A percentile compares a stretch with the other conserved stretches of the same genome.
phyloP scores from a whole-genome alignment of 2,797 vertebrate species.

The Megalops cyprinoides region DNA sequence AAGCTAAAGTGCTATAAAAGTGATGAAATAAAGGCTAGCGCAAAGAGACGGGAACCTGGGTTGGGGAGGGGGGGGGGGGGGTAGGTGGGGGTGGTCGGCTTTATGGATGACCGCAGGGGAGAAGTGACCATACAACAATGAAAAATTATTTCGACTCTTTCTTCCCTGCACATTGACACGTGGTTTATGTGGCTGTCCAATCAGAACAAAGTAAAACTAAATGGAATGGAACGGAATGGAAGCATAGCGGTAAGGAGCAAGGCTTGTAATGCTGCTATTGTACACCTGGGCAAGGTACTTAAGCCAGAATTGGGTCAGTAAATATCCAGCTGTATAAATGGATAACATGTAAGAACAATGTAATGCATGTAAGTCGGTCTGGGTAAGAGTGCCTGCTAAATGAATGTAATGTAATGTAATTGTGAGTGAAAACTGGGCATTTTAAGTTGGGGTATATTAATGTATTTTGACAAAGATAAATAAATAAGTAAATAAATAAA shows the following conservation, averaged over 20 bases:
- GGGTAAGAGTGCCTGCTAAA: too few species aligned
- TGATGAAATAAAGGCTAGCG: background rate
- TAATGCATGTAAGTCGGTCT: too few species aligned
- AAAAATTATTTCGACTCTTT: too few species aligned
- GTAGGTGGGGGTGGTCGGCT: background rate
- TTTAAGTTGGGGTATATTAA: background rate
- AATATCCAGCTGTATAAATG: too few species aligned
- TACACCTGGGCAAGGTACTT: too few species aligned
- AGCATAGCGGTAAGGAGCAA: too few species aligned
- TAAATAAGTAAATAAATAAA: conserved; percentile 1
- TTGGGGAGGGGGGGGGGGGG: background rate
- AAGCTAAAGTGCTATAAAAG: background rate
- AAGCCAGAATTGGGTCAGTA: too few species aligned
- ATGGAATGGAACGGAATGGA: background rate
- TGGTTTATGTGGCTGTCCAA: background rate
- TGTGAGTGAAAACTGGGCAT: too few species aligned
- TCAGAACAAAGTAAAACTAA: too few species aligned
- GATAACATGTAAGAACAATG: too few species aligned
- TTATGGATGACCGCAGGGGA: background rate
- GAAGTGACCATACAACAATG: background rate
- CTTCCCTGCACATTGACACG: background rate
- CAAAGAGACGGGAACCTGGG: background rate
- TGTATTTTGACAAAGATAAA: background rate
- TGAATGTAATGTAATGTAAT: too few species aligned
- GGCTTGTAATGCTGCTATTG: too few species aligned